phyloP scores from a whole-genome alignment of 1,140 invertebrate genomes.

The Conus betulinus region DNA sequence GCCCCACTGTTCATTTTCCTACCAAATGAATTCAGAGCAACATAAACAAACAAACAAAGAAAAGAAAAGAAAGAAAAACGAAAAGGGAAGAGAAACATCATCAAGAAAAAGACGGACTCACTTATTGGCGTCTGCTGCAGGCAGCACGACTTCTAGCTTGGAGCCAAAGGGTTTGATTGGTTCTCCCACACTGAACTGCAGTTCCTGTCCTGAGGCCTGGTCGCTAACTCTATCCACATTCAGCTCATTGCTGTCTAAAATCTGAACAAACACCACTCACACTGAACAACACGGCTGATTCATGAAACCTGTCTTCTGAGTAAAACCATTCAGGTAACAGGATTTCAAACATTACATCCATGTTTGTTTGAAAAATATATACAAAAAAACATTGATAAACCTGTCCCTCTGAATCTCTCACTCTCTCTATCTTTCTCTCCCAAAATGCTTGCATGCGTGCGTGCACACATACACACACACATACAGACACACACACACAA shows the following conservation, averaged over 20 bases:
- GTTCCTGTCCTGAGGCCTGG: constrained; percentile 77
- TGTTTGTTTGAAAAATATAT: too few relatives aligned
- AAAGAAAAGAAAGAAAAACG: too few relatives aligned
- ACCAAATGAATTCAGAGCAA: neutral
- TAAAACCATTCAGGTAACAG: too few relatives aligned
- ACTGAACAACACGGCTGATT: neutral
- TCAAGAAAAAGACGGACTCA: constrained; percentile 11
- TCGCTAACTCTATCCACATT: constrained; percentile 79
- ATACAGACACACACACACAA: too few relatives aligned
- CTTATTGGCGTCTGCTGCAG: constrained; percentile 62
- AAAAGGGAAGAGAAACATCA: neutral
- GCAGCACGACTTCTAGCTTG: constrained; percentile 84
- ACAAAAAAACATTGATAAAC: too few relatives aligned
- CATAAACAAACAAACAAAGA: neutral
- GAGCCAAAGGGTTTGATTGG: constrained; percentile 84
- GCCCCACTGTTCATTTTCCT: neutral
- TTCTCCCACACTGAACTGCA: constrained; percentile 82
- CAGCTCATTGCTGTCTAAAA: constrained; percentile 87
- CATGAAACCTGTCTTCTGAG: neutral
- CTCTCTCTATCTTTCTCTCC: too few relatives aligned
- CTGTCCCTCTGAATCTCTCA: too few relatives aligned
- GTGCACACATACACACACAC: too few relatives aligned
- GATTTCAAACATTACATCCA: too few relatives aligned
- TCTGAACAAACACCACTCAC: constrained; percentile 76
- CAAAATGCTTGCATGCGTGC: too few relatives aligned